A percentile compares a stretch with the other conserved stretches of the same genome.
Conservation (phyloP, 2,888 invertebrate species). For the Ernsta delagoae region DNA sequence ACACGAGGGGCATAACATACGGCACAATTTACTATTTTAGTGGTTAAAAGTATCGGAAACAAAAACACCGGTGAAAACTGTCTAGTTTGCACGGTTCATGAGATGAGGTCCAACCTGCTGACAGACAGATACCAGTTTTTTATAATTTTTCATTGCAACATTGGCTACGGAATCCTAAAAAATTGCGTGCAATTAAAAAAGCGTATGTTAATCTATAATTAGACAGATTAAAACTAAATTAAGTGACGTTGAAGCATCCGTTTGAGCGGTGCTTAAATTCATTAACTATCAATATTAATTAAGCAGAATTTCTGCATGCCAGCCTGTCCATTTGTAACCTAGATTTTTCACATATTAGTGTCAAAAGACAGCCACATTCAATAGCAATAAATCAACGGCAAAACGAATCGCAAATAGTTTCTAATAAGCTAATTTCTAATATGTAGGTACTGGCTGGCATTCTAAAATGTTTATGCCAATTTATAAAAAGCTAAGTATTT, state of each 20-base stretch:
- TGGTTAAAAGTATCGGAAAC: too few relatives aligned
- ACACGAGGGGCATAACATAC: too few relatives aligned
- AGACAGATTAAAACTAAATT: not conserved
- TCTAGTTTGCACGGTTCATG: too few relatives aligned
- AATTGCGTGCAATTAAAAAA: not conserved
- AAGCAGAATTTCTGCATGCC: constrained; percentile 12
- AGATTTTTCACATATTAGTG: constrained; percentile 19
- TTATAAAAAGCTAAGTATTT: too few relatives aligned
- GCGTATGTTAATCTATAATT: too few relatives aligned
- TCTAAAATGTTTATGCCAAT: constrained; percentile 1
- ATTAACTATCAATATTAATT: constrained; percentile 5
- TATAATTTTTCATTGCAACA: too few relatives aligned
- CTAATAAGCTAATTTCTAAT: not conserved
- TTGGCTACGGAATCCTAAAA: too few relatives aligned
- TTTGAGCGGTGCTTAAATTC: not conserved
- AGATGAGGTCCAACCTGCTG: too few relatives aligned
- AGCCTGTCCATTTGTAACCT: constrained; percentile 18
- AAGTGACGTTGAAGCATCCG: not conserved
- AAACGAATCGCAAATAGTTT: constrained; percentile 14
- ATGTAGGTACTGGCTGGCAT: constrained; percentile 6
- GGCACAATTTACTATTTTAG: too few relatives aligned
- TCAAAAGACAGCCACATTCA: constrained; percentile 14
- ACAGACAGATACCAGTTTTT: too few relatives aligned
- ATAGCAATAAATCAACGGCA: constrained; percentile 13
- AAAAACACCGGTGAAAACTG: too few relatives aligned